Evolutionary conservation across 2,113 vertebrate genomes (phyloP).

Genomic region (Aleadryas rufinucha): DNA sequence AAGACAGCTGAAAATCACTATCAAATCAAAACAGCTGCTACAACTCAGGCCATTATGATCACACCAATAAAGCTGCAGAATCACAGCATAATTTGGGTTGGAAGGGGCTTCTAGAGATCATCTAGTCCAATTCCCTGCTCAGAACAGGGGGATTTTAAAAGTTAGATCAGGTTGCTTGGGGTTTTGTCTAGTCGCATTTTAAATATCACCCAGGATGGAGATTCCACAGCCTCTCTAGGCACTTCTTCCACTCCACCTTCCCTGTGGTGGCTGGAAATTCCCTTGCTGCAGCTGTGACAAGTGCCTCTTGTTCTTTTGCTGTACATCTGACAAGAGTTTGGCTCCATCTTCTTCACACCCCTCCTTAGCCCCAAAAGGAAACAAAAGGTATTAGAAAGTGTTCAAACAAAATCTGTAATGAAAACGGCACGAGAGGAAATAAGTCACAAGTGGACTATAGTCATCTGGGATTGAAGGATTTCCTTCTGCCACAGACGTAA

Average conservation of each 20-base stretch:
- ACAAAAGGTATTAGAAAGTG: not conserved
- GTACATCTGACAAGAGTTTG: not conserved
- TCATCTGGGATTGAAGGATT: not conserved
- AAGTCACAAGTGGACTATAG: not conserved
- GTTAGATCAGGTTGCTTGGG: not conserved
- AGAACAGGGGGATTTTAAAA: not conserved
- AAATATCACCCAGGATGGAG: not conserved
- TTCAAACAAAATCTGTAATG: not conserved
- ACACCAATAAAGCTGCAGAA: not conserved
- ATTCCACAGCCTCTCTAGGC: not conserved
- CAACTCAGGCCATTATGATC: not conserved
- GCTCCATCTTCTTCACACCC: not conserved
- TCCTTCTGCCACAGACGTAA: not conserved
- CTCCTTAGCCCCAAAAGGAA: not conserved
- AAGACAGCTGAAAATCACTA: not conserved
- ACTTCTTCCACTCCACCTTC: not conserved
- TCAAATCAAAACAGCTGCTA: not conserved
- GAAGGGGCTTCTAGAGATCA: not conserved
- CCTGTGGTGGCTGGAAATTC: not conserved
- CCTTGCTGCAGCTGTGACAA: not conserved
- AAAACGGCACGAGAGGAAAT: not conserved
- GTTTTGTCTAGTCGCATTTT: not conserved
- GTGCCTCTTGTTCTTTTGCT: not conserved
- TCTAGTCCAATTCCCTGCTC: not conserved
- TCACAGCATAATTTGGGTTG: not conserved